Evolutionary conservation across 2,113 vertebrate species (phyloP), one percentile per base, ranked within the genome.

Genomic region (Pterocles orientalis): DNA sequence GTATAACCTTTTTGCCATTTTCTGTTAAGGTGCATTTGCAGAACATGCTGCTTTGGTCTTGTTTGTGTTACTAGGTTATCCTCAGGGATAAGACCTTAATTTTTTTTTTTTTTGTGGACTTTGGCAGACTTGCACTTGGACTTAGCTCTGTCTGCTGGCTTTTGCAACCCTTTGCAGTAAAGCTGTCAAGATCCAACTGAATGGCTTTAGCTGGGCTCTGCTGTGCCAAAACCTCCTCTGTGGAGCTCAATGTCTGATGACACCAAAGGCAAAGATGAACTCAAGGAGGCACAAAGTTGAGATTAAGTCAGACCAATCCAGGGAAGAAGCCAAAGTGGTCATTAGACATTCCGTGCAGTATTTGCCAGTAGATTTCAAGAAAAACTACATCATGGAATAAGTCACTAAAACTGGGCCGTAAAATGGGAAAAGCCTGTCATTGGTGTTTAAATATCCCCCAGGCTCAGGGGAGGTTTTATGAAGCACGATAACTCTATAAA

Each of bases 1-100:
- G 70, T 94, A 91, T 95, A 94, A 96, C 93, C 91, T 82, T 88
- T 77, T 91, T 95, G 92, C 75, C 66, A 58, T 80, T 96, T 95
- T 91, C 75, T 80, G 45, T 77, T 72, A 72, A 85, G 90, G 71
- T 88, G 71, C 65, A 92, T 62, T 68, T 82, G 73, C 54, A 95
- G 93, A 91, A 85, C 92, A 51, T 14, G 75, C 58, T 90, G 75
- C 70, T 95, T 92, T 92, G 82, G n/a, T 65, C 86, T 76, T 81
- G 58, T 94, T 88, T 87, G 66, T 56, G 72, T 94, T 69, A 62
- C 62, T 91, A 89, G 60, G 23, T 76, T 94, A 82, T 84, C 58
- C 91, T 87, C 31, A 17, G 50, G 77, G 87, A 75, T 89, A 96
- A 95, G 84, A 79, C 70, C 45, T 80, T 56, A 34, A 12, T 21